Conservation (phyloP, 2,797 vertebrate genomes). For the Oophaga sylvatica region DNA sequence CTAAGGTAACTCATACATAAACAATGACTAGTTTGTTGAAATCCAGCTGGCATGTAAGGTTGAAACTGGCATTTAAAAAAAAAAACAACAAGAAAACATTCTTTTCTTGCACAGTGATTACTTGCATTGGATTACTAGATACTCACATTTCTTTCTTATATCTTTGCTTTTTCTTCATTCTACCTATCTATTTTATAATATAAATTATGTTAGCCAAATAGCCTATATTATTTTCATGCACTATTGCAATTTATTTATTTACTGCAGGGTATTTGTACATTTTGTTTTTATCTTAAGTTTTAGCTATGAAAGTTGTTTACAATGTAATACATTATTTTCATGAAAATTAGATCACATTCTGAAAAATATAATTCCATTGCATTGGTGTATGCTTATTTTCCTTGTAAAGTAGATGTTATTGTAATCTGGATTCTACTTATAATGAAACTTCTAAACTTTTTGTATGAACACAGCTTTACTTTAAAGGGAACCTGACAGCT, state of each 20-base stretch:
- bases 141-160: too few species aligned
- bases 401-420: not conserved
- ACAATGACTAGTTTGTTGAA: not conserved
- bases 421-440: not conserved
- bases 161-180: too few species aligned
- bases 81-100: too few species aligned
- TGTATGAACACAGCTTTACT: not conserved
- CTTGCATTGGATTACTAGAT: too few species aligned
- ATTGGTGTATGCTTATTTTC: not conserved
- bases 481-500: not conserved
- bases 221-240: too few species aligned
- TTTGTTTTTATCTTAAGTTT: too few species aligned
- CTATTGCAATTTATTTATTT: too few species aligned
- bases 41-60: not conserved
- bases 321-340: not conserved
- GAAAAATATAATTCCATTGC: not conserved
- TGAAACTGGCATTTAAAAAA: not conserved
- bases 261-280: too few species aligned
- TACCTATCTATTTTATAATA: too few species aligned
- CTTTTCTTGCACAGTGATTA: too few species aligned
- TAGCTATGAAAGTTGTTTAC: not conserved
- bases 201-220: too few species aligned
- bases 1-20: not conserved
- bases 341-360: not conserved
- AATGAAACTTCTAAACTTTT: not conserved